These are phyloP conservation scores for Anthopleura xanthogrammica DNA, from an alignment of 92 coral and sea anemone species.

Conservation along the genomic window DNA sequence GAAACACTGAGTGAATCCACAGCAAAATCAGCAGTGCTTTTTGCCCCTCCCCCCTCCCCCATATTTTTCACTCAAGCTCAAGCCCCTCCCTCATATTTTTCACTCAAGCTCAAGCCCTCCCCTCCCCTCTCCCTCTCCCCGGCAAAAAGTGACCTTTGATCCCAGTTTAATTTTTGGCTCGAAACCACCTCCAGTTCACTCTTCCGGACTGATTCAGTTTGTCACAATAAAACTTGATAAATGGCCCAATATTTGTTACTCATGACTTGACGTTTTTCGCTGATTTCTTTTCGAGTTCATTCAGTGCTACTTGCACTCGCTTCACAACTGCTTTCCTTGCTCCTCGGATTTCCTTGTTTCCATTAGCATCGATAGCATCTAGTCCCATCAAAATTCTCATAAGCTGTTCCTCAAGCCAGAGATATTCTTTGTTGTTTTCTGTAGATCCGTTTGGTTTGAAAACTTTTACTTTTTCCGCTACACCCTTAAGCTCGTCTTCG, in stretches of 20 bases:
- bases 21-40: too few relatives aligned
- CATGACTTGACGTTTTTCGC: background rate
- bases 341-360: conserved; percentile 44
- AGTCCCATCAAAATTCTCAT: conserved; percentile 62
- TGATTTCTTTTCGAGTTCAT: conserved; percentile 48
- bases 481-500: conserved; percentile 30
- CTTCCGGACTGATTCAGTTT: too few relatives aligned
- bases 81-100: too few relatives aligned
- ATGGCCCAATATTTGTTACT: background rate
- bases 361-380: conserved; percentile 67
- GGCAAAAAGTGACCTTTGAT: too few relatives aligned
- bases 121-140: too few relatives aligned
- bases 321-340: conserved; percentile 67
- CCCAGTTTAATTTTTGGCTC: too few relatives aligned
- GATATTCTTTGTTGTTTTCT: conserved; percentile 46
- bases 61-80: too few relatives aligned
- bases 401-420: conserved; percentile 61
- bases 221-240: too few relatives aligned
- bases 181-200: too few relatives aligned
- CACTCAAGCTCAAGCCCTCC: too few relatives aligned
- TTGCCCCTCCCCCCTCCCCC: too few relatives aligned
- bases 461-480: conserved; percentile 41
- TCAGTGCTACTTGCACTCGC: conserved; percentile 45
- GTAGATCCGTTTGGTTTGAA: conserved; percentile 36
- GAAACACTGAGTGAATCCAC: too few relatives aligned